Conservation (phyloP, 2,113 vertebrate species). For the Nyctereutes procyonoides region DNA sequence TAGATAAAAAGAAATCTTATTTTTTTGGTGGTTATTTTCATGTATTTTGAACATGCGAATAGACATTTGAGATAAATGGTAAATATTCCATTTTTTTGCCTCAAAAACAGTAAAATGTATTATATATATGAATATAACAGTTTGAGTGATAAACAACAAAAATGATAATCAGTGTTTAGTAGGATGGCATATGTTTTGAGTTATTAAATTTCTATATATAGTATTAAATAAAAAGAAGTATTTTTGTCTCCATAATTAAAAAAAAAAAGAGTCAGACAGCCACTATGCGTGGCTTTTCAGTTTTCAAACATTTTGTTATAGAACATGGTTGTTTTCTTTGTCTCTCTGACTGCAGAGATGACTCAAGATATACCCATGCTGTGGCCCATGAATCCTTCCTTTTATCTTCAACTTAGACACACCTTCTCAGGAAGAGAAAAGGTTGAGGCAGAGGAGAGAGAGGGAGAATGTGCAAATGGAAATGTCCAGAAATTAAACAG, state of each 20-base stretch:
- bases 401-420: not conserved
- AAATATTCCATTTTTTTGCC: slow-evolving; percentile 20
- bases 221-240: not conserved
- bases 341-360: not conserved
- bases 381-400: not conserved
- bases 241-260: slow-evolving; percentile 22
- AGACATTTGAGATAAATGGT: not conserved
- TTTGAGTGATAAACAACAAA: slow-evolving; percentile 28
- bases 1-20: slow-evolving; percentile 17
- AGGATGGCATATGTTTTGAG: not conserved
- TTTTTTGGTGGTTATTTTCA: not conserved
- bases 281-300: not conserved
- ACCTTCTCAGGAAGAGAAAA: not conserved
- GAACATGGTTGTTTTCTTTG: not conserved
- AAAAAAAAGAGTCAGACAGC: not conserved
- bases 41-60: not conserved
- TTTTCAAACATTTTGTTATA: not conserved
- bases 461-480: not conserved
- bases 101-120: not conserved
- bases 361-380: not conserved
- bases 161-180: not conserved
- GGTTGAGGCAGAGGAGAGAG: not conserved
- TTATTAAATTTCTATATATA: not conserved
- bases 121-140: not conserved
- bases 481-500: slow-evolving; percentile 15